Base-by-base conservation (phyloP, 2,797 vertebrate species). In the Danio choprae region DNA sequence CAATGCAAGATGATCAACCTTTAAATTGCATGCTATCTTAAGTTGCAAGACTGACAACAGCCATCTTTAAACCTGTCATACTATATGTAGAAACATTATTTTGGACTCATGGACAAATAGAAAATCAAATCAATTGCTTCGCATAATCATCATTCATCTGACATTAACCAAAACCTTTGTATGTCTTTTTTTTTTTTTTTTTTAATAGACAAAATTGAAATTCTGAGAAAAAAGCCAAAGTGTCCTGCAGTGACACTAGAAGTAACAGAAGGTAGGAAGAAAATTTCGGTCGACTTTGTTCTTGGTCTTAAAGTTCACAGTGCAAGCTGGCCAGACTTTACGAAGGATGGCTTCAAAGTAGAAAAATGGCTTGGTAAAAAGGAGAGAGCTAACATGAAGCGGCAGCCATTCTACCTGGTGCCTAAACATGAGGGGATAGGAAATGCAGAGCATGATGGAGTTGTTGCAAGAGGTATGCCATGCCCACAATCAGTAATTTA, bases 161-260 rank as follows among this genome's bases (percentile, higher is more conserved):
- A 29, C 1, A 29, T 29, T 29, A 29, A 29, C 1, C 51, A 20
- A 40, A 70, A 70, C 12, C 16, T 20, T 55, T 38, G 1, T 9
- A 20, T 71, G 38, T 18, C n/a, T n/a, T n/a, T n/a, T n/a, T 15
- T 43, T 0, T 50, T 20, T 65, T 77, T 38, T 58, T 22, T n/a
- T 59, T 11, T 20, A 70, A 8, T 82, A 84, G 85, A 81, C 18
- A 7, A 36, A 1, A 89, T 92, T 80, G 0, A 0, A 1, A 7
- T 96, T 74, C 65, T 86, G 20, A 92, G 1, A 53, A 94, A 89
- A 78, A 95, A 89, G 83, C 11, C 0, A 43, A 91, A 93, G 29
- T 93, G 95, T 59, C 96, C 96, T 62, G 96, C 96, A 53, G 94
- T 98, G 84, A 98, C 96, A 5, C 86, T 96, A 70, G 69, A 86